Evolutionary conservation across 1,140 invertebrate species (phyloP), one percentile per base, ranked within the genome.

Genomic region (Linepithema humile): DNA sequence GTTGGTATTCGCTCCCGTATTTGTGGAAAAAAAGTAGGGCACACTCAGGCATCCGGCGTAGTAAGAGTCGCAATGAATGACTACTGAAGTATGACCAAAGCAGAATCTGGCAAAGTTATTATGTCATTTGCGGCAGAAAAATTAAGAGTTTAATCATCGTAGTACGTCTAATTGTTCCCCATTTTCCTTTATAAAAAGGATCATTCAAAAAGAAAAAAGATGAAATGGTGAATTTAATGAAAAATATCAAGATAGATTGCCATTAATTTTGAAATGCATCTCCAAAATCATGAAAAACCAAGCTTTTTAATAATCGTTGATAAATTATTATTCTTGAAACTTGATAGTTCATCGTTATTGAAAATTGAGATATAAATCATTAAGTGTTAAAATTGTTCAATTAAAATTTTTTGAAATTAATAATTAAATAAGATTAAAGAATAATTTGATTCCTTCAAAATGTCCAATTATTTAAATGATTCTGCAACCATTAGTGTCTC

Each of bases 291-390:
- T 53, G 53, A 59, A 15, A 15, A 74, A 38, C 23, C 26, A 20
- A 74, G 59, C 23, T 72, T 32, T 7, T 15, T 1, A 72, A 38
- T 23, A 53, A 35, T 40, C 23, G 26, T 40, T 2, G 17, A 59
- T 59, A 59, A 59, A 59, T 59, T 73, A 40, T 59, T 40, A 26
- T 17, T 9, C 26, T 40, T 59, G 17, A 55, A 55, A 20, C 32
- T 0, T 23, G 29, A 72, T 10, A 4, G 48, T 6, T 26, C 7
- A 3, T 26, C 45, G 29, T 38, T 38, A 55, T 57, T 55, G 17
- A 2, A 10, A 55, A 72, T 72, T 72, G 38, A 72, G 38, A 72
- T 72, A 35, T 53, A 72, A 55, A n/a, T 72, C 55, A 55, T 9
- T 53, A 9, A 53, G 48, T 20, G 48, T 53, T 55, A 38, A 55